Evolutionary conservation across 2,797 vertebrate genomes (phyloP), one percentile per base, ranked within the genome.

Genomic region (Cygnus olor): DNA sequence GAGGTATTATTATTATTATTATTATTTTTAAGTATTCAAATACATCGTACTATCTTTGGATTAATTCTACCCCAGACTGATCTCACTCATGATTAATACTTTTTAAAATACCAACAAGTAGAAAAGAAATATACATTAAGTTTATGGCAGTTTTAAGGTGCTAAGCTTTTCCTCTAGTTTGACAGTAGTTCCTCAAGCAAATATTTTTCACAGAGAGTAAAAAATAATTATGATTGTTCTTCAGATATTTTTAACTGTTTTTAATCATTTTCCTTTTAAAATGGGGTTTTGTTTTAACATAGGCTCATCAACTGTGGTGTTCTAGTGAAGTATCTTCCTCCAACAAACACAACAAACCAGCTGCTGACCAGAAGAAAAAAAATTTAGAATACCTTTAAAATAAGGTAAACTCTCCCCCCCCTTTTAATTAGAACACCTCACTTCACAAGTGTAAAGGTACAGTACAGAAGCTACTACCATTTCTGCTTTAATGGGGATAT

Each of bases 401-500:
- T 25, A 82, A 77, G 19, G 47, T 53, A 70, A 90, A 85, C 25
- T 85, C 28, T 92, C 47, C 44, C 64, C 21, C 21, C 28, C 19
- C n/a, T 88, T 94, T 73, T 30, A 81, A 77, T 56, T 38, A 83
- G 44, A 81, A 68, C 27, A 63, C 72, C 80, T 94, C 63, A 76
- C 60, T 82, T 77, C 60, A 85, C 56, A 93, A 70, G 86, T 61
- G 68, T 71, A 91, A 83, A 87, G 36, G 34, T 56, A 90, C 47
- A 94, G 64, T 91, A 85, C 10, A 85, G 80, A 95, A 94, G 74
- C 28, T 25, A 80, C 85, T 57, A 85, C 18, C 47, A 87, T 72
- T 78, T 92, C 86, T 85, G 69, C 36, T 94, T 94, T 88, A 95
- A 95, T 8, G 64, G 92, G 79, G 81, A 82, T 24, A 89, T 32